Percentiles rank a stretch among this genome's conserved stretches.
phyloP scores from a whole-genome alignment of 2,888 invertebrate genomes.

The Pimpla rufipes region DNA sequence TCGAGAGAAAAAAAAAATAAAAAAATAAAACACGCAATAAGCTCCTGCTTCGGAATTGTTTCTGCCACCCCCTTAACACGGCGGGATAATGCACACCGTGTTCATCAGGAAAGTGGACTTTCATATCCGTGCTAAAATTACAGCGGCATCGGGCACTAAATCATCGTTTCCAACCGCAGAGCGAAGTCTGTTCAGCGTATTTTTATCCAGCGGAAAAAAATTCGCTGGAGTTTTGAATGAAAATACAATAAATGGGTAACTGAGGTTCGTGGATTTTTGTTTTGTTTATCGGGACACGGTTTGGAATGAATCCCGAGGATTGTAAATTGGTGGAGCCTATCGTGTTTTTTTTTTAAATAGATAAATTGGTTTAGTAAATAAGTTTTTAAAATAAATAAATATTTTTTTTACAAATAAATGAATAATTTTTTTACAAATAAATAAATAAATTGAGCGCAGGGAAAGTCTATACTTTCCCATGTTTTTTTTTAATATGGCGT shows the following conservation, averaged over 20 bases:
- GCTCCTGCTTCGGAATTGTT: neutral
- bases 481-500: neutral
- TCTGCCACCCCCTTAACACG: neutral
- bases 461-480: too few relatives aligned
- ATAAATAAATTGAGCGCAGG: too few relatives aligned
- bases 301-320: too few relatives aligned
- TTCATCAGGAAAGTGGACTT: constrained; percentile 8
- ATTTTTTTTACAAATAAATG: too few relatives aligned
- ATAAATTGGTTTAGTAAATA: too few relatives aligned
- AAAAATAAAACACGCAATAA: neutral
- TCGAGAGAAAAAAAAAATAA: neutral
- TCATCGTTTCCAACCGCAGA: constrained; percentile 1
- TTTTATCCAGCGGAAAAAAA: neutral
- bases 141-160: neutral
- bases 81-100: neutral
- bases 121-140: constrained; percentile 3
- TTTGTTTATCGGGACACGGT: too few relatives aligned
- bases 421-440: too few relatives aligned
- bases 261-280: too few relatives aligned
- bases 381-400: too few relatives aligned
- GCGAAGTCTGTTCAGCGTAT: neutral
- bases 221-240: neutral
- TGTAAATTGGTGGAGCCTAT: too few relatives aligned
- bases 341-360: too few relatives aligned
- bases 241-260: neutral